Base-by-base conservation (phyloP, 1,140 invertebrate genomes). In the Lordiphosa stackelbergi region DNA sequence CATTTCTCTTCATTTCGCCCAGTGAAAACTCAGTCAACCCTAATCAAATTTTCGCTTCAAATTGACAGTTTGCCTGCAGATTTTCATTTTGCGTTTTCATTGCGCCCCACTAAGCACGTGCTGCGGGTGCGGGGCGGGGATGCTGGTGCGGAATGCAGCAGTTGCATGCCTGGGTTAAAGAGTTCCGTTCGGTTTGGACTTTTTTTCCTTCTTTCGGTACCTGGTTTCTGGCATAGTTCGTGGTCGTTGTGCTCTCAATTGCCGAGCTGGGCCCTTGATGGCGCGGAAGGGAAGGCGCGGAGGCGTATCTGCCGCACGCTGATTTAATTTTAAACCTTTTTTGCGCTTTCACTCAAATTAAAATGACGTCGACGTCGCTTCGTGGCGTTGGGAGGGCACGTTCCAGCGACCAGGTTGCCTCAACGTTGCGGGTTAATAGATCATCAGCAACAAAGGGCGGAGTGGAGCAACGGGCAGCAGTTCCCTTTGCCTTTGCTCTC, bases 291-390 rank as follows among this genome's bases (percentile, higher is more conserved):
- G 60, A 1, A 31, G 24, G 12, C 6, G 13, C 16, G 31, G 22
- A 35, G 48, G 48, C 28, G 36, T 52, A 52, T 53, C 57, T 35
- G 47, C 49, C 37, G 59, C 40, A 61, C 64, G 49, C 65, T 83
- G 77, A 83, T 83, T 83, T 83, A 66, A 84, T 83, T 83, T 83
- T 70, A 73, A 84, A 83, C 73, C 74, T 63, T 65, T 69, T 73
- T 62, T 70, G 61, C 55, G 65, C 73, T 71, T 68, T 62, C 69
- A 55, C 77, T 75, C 60, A 66, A 77, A 83, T 84, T 78, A 75
- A 75, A 78, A 69, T 64, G 73, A 64, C 58, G 52, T 46, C 60
- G 65, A 52, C 55, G 56, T 34, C 47, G 43, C 40, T 42, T 42
- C 13, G 38, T 54, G 40, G 40, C 48, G 37, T 10, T 11, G 12